A percentile compares a stretch with the other conserved stretches of the same genome.
Conservation (phyloP, 2,888 invertebrate species). For the Syrista parreyssii region DNA sequence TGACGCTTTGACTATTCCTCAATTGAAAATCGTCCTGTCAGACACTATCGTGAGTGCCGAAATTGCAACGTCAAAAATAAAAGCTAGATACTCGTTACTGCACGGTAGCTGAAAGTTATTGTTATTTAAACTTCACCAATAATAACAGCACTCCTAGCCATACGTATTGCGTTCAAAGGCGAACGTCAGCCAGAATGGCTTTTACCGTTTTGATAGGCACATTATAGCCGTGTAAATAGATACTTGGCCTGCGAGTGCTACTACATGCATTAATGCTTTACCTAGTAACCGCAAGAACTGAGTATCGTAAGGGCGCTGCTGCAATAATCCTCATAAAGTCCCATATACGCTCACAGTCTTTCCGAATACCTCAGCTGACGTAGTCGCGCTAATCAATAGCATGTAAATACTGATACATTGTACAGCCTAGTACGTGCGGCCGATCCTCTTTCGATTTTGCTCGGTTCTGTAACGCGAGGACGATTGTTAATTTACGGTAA, state of each 20-base stretch:
- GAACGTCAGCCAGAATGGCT: slow-evolving; percentile 20
- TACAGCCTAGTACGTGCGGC: neutral
- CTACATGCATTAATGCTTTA: slow-evolving; percentile 51
- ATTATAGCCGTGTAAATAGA: slow-evolving; percentile 60
- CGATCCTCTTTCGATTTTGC: neutral
- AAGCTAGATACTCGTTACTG: neutral
- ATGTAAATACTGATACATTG: neutral
- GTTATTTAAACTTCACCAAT: neutral
- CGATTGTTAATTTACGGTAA: slow-evolving; percentile 38
- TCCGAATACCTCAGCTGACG: neutral
- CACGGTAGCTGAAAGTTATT: neutral
- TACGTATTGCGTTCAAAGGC: neutral
- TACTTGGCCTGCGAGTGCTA: slow-evolving; percentile 47
- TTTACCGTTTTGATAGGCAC: slow-evolving; percentile 35
- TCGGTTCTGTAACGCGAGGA: slow-evolving; percentile 13
- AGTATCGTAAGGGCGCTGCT: neutral
- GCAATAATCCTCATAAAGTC: neutral
- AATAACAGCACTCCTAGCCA: neutral
- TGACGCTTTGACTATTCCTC: neutral
- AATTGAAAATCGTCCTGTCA: neutral
- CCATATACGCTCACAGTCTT: neutral
- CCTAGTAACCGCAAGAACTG: neutral
- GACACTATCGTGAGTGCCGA: neutral
- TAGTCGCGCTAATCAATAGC: slow-evolving; percentile 13
- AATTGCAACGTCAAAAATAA: neutral